Evolutionary conservation across 2,888 invertebrate species (phyloP), one percentile per base, ranked within the genome.

Genomic region (Spodoptera littoralis): DNA sequence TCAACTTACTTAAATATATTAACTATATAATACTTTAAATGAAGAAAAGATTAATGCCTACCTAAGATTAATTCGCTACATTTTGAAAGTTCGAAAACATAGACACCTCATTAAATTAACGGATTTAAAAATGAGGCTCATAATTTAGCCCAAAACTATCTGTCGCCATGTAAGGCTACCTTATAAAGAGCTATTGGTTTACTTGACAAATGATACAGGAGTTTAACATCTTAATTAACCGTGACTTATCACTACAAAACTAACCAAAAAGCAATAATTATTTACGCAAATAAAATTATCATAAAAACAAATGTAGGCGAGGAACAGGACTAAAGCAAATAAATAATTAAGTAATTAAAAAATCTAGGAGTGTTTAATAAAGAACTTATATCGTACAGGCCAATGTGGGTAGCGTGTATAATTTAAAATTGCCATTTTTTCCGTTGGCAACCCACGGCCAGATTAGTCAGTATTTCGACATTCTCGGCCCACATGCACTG

Each of bases 381-480:
- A 88, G 85, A 87, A 90, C 89, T 86, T 86, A 88, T 89, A 84
- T 54, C 70, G 64, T 60, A 82, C 83, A 76, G 45, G 8, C 65
- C 75, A 79, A 84, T 90, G 94, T 94, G 92, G 94, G 94, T 84
- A 91, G 94, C 87, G 88, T 90, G 90, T 88, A 93, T 93, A 93
- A 93, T 93, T 93, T 92, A 88, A 94, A 94, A 94, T 94, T 92
- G 93, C 91, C 92, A 93, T 93, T 93, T 94, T 91, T 91, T 91
- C 85, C 83, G 82, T 80, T 82, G 88, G 84, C 92, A 87, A 84
- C 94, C 94, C 93, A 94, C 94, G 89, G 85, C 77, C 84, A 82
- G 90, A 90, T 94, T 94, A 94, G 92, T 94, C 94, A 94, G 94
- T 90, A 89, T 93, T 93, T 93, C 94, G 92, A 92, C 93, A 94